Percentiles rank a stretch among this genome's conserved stretches.
phyloP scores from a whole-genome alignment of 1,140 invertebrate species.

The Diploscapter pachys region DNA sequence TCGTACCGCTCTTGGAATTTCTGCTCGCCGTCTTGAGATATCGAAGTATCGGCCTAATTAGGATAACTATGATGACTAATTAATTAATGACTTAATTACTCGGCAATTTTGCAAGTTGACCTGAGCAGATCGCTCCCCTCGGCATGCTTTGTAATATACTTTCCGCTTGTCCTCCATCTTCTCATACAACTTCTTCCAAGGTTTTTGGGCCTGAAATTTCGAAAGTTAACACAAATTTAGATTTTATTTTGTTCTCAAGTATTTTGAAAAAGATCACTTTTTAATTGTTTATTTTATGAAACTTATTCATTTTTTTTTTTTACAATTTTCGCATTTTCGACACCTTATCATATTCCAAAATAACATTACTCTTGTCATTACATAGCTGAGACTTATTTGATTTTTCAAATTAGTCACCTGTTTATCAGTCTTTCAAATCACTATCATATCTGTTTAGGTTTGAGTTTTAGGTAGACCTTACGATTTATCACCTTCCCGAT shows the following conservation, averaged over 20 bases:
- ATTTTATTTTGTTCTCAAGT: no score
- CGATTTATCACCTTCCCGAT: slow-evolving; percentile 6
- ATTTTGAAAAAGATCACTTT: no score
- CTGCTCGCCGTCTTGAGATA: slow-evolving; percentile 37
- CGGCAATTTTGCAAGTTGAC: slow-evolving; percentile 48
- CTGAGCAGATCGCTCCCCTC: slow-evolving; percentile 53
- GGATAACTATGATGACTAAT: background rate
- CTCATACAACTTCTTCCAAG: slow-evolving; percentile 55
- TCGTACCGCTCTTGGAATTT: slow-evolving; percentile 47
- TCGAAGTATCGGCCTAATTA: slow-evolving; percentile 36
- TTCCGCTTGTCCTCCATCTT: slow-evolving; percentile 46
- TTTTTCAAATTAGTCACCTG: background rate
- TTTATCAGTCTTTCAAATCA: no score
- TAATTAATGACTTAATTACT: slow-evolving; percentile 31
- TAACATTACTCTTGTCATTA: no score
- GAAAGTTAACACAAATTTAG: no score
- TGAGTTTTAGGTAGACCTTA: slow-evolving; percentile 11
- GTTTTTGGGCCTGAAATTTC: slow-evolving; percentile 47
- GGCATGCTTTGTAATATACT: slow-evolving; percentile 48
- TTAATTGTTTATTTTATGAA: no score
- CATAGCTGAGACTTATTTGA: background rate
- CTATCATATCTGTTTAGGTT: no score
- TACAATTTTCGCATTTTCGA: background rate
- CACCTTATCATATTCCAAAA: no score
- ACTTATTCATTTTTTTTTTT: background rate